Conservation (phyloP, 2,888 invertebrate species). For the Heliconius ethilla region DNA sequence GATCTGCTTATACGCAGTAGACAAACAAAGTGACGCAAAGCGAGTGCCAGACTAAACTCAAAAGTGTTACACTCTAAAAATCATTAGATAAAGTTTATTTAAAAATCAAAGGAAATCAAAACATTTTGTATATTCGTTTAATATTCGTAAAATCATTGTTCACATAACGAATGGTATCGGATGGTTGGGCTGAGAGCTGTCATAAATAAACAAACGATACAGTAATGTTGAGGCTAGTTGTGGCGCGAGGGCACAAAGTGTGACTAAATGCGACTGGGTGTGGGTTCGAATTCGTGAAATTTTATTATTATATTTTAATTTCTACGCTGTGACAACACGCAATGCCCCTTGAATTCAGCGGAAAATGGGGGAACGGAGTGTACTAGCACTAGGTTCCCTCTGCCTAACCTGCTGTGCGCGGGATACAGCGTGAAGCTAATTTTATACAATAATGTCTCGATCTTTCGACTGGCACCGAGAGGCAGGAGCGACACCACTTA, state of each 20-base stretch:
- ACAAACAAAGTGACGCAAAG: not conserved
- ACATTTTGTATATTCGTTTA: slow-evolving; percentile 6
- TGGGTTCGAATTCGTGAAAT: too few relatives aligned
- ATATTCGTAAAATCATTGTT: slow-evolving; percentile 14
- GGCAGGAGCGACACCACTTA: slow-evolving; percentile 39
- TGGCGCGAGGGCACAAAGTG: too few relatives aligned
- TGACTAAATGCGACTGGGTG: too few relatives aligned
- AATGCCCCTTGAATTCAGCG: too few relatives aligned
- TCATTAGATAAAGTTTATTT: slow-evolving; percentile 1
- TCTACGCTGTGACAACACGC: too few relatives aligned
- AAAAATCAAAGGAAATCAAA: slow-evolving; percentile 18
- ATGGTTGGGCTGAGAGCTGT: not conserved
- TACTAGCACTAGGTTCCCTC: too few relatives aligned
- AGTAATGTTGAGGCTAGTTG: slow-evolving; percentile 20
- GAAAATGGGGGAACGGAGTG: too few relatives aligned
- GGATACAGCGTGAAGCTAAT: too few relatives aligned
- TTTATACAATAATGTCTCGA: not conserved
- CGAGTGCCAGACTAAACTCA: slow-evolving; percentile 15
- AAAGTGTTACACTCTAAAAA: slow-evolving; percentile 14
- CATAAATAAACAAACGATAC: slow-evolving; percentile 39
- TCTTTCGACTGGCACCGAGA: slow-evolving; percentile 48
- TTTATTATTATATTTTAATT: too few relatives aligned
- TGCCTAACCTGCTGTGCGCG: too few relatives aligned
- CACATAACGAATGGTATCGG: not conserved
- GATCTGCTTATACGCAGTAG: not conserved